Base-by-base conservation (phyloP, 2,113 vertebrate species). In the Ellobius talpinus region DNA sequence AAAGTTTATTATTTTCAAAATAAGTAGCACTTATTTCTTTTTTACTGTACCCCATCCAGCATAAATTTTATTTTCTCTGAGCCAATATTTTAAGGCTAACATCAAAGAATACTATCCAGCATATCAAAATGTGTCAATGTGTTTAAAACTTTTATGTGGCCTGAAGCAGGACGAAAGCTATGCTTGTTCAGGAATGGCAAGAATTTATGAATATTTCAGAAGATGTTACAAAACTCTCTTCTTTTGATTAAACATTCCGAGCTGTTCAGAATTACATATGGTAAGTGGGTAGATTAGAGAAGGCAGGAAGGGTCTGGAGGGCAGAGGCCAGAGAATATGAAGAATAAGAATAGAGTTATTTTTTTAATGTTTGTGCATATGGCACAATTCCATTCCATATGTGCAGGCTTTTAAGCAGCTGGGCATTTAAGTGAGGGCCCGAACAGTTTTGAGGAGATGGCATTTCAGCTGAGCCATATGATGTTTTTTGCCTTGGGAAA, bases 81-180 rank as follows among this genome's bases (percentile, higher is more conserved):
- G 33, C 31, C 45, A 86, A 12, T 73, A 91, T 87, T 82, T 39
- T 82, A 39, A 77, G 19, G 5, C 68, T 4, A 9, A 89, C 3
- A 84, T 94, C 31, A 79, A 96, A 93, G 36, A 3, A 86, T 5
- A 19, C 29, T 84, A 50, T 58, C 8, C 33, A 65, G 23, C 42
- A 91, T 52, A 72, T 95, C 52, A 97, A 97, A 91, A 78, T 95
- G 73, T 85, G 23, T 74, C 78, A 42, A 3, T 82, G 55, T 58
- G 76, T 93, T 96, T 91, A 45, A 84, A 97, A 94, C 3, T 93
- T 96, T 92, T 50, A 90, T 93, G 24, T 78, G 61, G 42, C 79
- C 92, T 96, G 26, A 14, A 90, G 95, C 36, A 93, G 65, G 12
- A 89, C 5, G 42, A 50, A 87, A 50, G 8, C 7, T 36, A 68